Base-by-base conservation (phyloP, 2,113 vertebrate species). In the Pandion haliaetus region DNA sequence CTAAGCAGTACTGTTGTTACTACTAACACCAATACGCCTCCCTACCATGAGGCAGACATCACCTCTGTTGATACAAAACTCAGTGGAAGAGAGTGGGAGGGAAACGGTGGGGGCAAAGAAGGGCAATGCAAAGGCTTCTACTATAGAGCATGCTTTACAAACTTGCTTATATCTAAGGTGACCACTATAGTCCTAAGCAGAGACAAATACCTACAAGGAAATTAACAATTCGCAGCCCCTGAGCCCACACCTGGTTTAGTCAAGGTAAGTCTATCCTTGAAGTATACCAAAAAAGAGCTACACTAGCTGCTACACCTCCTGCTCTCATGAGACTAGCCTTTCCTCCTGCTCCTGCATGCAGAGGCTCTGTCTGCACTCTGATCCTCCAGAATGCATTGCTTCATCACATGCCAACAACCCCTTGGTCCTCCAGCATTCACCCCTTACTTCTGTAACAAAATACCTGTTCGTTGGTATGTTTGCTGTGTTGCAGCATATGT, bases 371-470 rank as follows among this genome's bases (percentile, higher is more conserved):
- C 31, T 76, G 34, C 13, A 5, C 9, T 21, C 25, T 29, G 32
- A 79, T 32, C 17, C 21, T 70, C 32, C 38, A 17, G 14, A 9
- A 15, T 14, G 4, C 28, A 32, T 28, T 38, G 8, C 55, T 34
- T 45, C 29, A 16, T 36, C 0, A 0, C 29, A 25, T 16, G 9
- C 11, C 45, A 58, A 18, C 5, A 23, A 5, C 5, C 9, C 10
- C 7, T 45, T 13, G 25, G 44, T 65, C 25, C n/a, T 61, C 26
- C 9, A 2, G 18, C 11, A 40, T 36, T 67, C 38, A 9, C 9
- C 36, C 20, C 29, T 38, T 65, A 59, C 19, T 44, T 58, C 21
- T 44, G 0, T 12, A 57, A 45, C 28, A 38, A 77, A 77, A 57
- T 18, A 34, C 3, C 4, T 58, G 14, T 17, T 90, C 49, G 18